Evolutionary conservation across 2,888 invertebrate species (phyloP).

Genomic region (Alcis repandata): DNA sequence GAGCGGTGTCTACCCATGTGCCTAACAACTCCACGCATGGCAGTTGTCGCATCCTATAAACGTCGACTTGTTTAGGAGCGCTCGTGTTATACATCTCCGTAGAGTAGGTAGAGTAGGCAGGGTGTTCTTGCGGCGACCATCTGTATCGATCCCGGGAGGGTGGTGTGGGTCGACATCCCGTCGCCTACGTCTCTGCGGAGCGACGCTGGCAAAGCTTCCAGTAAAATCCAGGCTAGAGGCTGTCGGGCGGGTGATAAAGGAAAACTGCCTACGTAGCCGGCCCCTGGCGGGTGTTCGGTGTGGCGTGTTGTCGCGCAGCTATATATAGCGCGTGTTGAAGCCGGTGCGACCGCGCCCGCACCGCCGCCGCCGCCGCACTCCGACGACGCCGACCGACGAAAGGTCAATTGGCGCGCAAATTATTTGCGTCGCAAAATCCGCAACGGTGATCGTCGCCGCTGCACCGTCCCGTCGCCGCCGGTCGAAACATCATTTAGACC

Average conservation of each 20-base stretch:
- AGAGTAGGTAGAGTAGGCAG: conserved; percentile 56
- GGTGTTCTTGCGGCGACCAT: conserved; percentile 81
- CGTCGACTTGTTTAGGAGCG: conserved; percentile 56
- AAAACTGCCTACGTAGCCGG: conserved; percentile 83
- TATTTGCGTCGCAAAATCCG: conserved; percentile 85
- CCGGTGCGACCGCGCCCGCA: conserved; percentile 76
- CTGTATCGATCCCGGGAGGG: conserved; percentile 84
- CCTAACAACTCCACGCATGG: conserved; percentile 9
- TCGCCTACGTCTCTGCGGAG: conserved; percentile 75
- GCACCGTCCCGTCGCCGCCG: conserved; percentile 63
- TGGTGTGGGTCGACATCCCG: conserved; percentile 82
- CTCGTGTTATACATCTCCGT: conserved; percentile 61
- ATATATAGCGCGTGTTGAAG: conserved; percentile 84
- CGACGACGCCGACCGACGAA: conserved; percentile 80
- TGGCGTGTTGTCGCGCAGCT: conserved; percentile 80
- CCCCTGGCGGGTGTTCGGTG: conserved; percentile 79
- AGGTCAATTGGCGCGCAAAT: conserved; percentile 87
- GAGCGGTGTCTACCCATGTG: conserved; percentile 10
- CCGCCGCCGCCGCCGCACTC: conserved; percentile 64
- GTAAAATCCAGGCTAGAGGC: conserved; percentile 81
- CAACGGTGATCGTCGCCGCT: conserved; percentile 59
- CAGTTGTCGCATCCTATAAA: conserved; percentile 52
- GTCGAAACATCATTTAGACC: conserved; percentile 46
- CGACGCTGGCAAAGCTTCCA: conserved; percentile 76
- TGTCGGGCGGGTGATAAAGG: conserved; percentile 84